Percentiles rank a stretch among this genome's conserved stretches.
These are phyloP conservation scores for Drosophila saltans DNA, from an alignment of 1,140 invertebrate species.

Conservation along the genomic window DNA sequence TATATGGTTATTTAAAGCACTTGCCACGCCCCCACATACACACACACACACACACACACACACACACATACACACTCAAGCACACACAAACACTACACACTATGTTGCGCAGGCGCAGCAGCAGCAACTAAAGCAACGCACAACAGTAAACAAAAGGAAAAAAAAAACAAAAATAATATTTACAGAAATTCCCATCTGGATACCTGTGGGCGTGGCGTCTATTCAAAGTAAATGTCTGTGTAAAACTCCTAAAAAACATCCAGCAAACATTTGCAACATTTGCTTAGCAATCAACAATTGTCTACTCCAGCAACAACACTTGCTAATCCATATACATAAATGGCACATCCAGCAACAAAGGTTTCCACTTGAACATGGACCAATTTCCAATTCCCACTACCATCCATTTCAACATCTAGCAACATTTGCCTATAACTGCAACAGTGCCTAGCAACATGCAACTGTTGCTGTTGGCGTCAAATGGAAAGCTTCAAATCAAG, in stretches of 20 bases:
- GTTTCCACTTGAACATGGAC: no score
- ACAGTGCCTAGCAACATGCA: constrained; percentile 21
- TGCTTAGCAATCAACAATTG: neutral
- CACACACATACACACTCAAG: neutral
- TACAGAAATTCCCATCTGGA: constrained; percentile 76
- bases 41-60: neutral
- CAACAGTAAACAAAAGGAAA: constrained; percentile 48
- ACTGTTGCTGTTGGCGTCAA: constrained; percentile 23
- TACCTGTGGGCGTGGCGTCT: constrained; percentile 75
- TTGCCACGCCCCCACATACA: constrained; percentile 28
- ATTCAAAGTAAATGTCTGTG: constrained; percentile 43
- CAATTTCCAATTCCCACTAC: no score
- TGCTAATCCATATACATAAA: neutral
- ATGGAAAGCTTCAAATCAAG: constrained; percentile 75
- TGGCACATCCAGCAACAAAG: neutral
- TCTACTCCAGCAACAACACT: neutral
- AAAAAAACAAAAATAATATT: constrained; percentile 48
- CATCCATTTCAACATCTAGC: neutral
- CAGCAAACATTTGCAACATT: constrained; percentile 23
- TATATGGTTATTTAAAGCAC: constrained; percentile 49
- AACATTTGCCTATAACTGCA: constrained; percentile 29
- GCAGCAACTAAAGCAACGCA: constrained; percentile 42
- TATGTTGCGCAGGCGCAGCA: constrained; percentile 76
- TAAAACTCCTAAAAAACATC: neutral
- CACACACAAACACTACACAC: constrained; percentile 32